Base-by-base conservation (phyloP, 2,888 invertebrate species). In the Notocelia uddmanniana region DNA sequence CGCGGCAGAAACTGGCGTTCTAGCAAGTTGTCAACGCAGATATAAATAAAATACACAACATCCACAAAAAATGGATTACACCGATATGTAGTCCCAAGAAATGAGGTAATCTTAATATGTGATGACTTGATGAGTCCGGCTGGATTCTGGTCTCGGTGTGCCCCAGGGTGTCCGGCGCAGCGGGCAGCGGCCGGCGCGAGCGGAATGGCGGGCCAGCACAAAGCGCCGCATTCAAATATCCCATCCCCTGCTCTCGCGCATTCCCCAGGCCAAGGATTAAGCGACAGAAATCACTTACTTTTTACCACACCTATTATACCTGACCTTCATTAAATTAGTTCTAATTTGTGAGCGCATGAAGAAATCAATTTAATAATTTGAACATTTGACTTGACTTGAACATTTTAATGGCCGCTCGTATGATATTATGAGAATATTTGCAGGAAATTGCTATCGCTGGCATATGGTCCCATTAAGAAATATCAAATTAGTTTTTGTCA, bases 221-320 rank as follows among this genome's bases (percentile, higher is more conserved):
- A 72, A 72, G 72, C 62, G 55, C 62, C 57, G 67, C 72, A 62
- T 72, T 67, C 67, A 70, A 69, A 69, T 60, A 66, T 18, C 21
- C 73, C 63, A 50, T 19, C 55, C 37, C 72, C 54, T 26, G 23
- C 26, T 50, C 60, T 6, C 67, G 48, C 55, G 23, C 59, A 67
- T 68, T 60, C 70, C 57, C 41, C 54, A 23, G 69, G 76, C 75
- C 72, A 74, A 63, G 75, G 82, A 85, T 85, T 84, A 81, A 87
- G 86, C 86, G 84, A 87, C 86, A 86, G 85, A 87, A 85, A 87
- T 87, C 82, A 77, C 80, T 79, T 66, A 73, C 77, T 78, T 85
- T 84, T 85, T 84, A 80, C 76, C 74, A 52, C 34, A 48, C 73
- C 76, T 79, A 78, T 79, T 80, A 79, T 81, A 80, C 78, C 45